These are phyloP conservation scores for Pseudomugil gertrudae DNA, from an alignment of 2,797 vertebrate genomes.

Conservation along the genomic window DNA sequence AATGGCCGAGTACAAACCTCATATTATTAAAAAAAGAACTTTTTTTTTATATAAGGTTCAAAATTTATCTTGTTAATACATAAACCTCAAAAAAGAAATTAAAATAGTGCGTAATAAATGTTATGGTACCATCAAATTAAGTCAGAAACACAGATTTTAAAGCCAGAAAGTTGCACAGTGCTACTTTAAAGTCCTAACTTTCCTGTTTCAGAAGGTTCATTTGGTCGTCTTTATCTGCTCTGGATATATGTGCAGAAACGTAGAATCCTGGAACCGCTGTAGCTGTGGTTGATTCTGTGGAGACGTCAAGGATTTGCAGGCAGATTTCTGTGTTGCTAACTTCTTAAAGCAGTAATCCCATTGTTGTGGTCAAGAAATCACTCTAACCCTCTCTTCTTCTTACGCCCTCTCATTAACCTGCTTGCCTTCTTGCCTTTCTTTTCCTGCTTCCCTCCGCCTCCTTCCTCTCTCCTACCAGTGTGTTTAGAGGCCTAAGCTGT, in stretches of 20 bases:
- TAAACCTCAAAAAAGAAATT: no score
- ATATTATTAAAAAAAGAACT: no score
- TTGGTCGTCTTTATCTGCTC: background rate
- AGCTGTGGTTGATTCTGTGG: constrained; percentile 7
- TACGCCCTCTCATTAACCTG: constrained; percentile 1
- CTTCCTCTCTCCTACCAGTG: constrained; percentile 40
- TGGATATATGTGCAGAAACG: background rate
- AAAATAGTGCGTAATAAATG: no score
- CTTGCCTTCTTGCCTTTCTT: constrained; percentile 12
- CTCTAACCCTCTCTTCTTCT: background rate
- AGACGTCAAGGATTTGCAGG: constrained; percentile 30
- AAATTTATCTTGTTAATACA: no score
- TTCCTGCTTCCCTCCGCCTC: background rate
- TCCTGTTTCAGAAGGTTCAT: no score
- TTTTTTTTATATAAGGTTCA: no score
- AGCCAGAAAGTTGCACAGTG: no score
- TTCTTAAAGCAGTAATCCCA: constrained; percentile 40
- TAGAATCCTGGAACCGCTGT: background rate
- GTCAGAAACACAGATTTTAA: no score
- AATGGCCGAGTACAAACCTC: no score
- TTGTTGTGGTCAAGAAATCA: constrained; percentile 48
- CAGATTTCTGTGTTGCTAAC: constrained; percentile 16
- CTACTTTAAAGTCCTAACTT: no score
- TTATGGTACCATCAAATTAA: no score
- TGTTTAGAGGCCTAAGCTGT: constrained; percentile 67